These are phyloP conservation scores for Amphimedon queenslandica DNA, from an alignment of 37 sponge, comb jelly and placozoan species.

Conservation along the genomic window DNA sequence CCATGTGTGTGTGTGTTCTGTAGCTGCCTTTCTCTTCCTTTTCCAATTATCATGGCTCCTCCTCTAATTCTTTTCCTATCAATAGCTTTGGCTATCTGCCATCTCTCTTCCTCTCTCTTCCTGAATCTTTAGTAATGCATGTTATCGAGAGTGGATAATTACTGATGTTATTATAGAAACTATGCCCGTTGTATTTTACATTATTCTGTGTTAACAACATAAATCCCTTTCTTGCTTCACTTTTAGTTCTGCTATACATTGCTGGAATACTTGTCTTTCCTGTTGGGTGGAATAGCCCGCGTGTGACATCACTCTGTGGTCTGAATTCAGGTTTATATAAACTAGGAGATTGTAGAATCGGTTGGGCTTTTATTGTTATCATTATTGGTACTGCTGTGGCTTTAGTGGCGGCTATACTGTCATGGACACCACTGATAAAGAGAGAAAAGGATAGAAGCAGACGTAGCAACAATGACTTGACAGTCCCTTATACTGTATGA, in stretches of 20 bases:
- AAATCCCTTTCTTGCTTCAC: neutral
- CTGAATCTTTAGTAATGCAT: too few species aligned
- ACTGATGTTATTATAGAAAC: too few species aligned
- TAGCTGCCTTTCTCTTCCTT: too few species aligned
- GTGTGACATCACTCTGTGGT: conserved; percentile 40
- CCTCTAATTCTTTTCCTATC: too few species aligned
- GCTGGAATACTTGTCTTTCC: conserved; percentile 50
- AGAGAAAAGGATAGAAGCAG: conserved; percentile 44
- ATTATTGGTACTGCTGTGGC: conserved; percentile 48
- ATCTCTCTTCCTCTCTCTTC: too few species aligned
- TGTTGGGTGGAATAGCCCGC: conserved; percentile 41
- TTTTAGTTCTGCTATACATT: conserved; percentile 36
- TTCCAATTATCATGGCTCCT: too few species aligned
- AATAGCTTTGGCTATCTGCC: too few species aligned
- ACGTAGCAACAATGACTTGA: too few species aligned
- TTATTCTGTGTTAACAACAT: neutral
- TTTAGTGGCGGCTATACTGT: conserved; percentile 34
- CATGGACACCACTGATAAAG: conserved; percentile 56
- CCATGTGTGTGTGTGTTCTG: too few species aligned
- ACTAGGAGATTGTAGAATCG: conserved; percentile 37
- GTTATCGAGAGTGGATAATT: too few species aligned
- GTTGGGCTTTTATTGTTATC: conserved; percentile 69
- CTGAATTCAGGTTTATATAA: conserved; percentile 16
- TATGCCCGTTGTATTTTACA: neutral
- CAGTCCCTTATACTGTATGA: too few species aligned